phyloP scores from a whole-genome alignment of 2,888 invertebrate genomes.

The Dasypolia templi region DNA sequence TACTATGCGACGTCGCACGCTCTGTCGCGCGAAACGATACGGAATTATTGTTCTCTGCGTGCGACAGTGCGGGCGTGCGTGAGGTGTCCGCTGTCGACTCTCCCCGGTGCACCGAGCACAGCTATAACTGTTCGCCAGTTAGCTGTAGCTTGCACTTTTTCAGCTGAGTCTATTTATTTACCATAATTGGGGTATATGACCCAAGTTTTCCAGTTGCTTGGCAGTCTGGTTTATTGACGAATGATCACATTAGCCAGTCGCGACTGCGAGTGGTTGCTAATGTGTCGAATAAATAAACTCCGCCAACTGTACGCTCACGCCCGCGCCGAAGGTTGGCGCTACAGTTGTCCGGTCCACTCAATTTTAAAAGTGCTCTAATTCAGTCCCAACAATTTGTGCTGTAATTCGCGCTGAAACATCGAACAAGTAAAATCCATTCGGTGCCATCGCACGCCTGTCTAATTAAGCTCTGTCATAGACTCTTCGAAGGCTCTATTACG shows the following conservation, averaged over 20 bases:
- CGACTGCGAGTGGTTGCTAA: constrained; percentile 69
- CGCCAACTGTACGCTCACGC: constrained; percentile 69
- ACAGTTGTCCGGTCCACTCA: constrained; percentile 69
- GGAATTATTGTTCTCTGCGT: constrained; percentile 83
- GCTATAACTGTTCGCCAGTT: constrained; percentile 21
- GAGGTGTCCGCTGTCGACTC: constrained; percentile 73
- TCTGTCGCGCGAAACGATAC: constrained; percentile 85
- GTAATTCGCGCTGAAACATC: constrained; percentile 81
- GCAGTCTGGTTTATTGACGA: constrained; percentile 41
- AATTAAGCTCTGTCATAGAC: constrained; percentile 90
- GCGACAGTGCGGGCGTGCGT: constrained; percentile 75
- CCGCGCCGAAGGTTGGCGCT: constrained; percentile 58
- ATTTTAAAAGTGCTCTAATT: constrained; percentile 76
- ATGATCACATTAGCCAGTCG: constrained; percentile 53
- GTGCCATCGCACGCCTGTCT: constrained; percentile 88
- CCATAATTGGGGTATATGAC: no score
- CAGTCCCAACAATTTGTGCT: constrained; percentile 75
- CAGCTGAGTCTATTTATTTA: constrained; percentile 29
- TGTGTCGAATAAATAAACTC: constrained; percentile 72
- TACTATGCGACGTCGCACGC: constrained; percentile 85
- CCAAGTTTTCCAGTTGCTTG: constrained; percentile 29
- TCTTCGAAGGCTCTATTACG: constrained; percentile 90
- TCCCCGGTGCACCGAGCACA: constrained; percentile 66
- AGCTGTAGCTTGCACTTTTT: constrained; percentile 39
- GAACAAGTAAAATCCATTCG: constrained; percentile 90